Base-by-base conservation (phyloP, 2,113 vertebrate genomes). In the Balaenoptera acutorostrata region DNA sequence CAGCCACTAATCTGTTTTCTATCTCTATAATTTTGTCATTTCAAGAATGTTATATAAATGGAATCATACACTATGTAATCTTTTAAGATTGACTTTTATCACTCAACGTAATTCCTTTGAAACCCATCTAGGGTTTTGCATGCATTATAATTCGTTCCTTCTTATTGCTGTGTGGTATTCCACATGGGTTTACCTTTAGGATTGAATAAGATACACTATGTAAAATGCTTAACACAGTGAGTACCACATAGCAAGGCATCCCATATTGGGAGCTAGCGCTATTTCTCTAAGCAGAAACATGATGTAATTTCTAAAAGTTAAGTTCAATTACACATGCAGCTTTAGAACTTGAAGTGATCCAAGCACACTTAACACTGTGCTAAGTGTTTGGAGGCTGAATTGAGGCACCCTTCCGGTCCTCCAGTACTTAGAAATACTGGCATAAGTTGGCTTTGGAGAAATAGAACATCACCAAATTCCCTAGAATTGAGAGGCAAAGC, bases 81-180 rank as follows among this genome's bases (percentile, higher is more conserved):
- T 84, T 74, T 31, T 49, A 39, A 44, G 33, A 8, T 1, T n/a
- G 61, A 15, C 69, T 74, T 39, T 17, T 39, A 25, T 61, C 20
- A 55, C n/a, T 41, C 31, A 21, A 5, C 1, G 0, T 23, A 4
- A 66, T 46, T 49, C 31, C 15, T 68, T 39, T 27, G n/a, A 59
- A 77, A 49, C 29, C 21, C 21, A 31, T 1, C 18, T 44, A 18
- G 8, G 57, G 8, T n/a, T 63, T 27, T 9, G 25, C 23, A 1
- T 10, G 4, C 29, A 5, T 44, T 4, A 0, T 3, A 27, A 11
- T 6, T 68, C 3, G 1, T 31, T 18, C 46, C 39, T 41, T 49
- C 61, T 20, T 17, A 27, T 5, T 74, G 81, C 12, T 15, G 21
- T 55, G 46, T 3, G 8, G 31, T 25, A 2, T 12, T 33, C 71